Evolutionary conservation across 2,113 vertebrate genomes (phyloP).

Genomic region (Eubucco bourcierii): DNA sequence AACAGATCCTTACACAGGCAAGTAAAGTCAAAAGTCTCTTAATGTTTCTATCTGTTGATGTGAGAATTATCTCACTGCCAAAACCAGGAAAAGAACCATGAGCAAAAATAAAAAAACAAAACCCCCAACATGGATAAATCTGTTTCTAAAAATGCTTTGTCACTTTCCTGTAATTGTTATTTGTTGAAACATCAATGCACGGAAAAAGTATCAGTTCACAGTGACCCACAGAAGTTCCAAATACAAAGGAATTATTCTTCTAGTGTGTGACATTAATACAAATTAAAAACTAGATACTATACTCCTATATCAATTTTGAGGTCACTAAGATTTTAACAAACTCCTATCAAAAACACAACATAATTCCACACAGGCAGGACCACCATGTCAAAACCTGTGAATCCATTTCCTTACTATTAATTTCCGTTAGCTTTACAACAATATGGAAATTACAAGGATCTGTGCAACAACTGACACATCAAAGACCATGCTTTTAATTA

Average conservation of each 20-base stretch:
- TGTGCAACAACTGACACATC: not conserved
- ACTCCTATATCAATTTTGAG: not conserved
- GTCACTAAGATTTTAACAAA: not conserved
- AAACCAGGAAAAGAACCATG: not conserved
- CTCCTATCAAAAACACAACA: not conserved
- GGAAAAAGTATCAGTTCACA: not conserved
- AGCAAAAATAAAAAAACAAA: not conserved
- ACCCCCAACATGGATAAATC: not conserved
- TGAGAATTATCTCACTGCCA: not conserved
- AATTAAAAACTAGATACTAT: not conserved
- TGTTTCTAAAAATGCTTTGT: not conserved
- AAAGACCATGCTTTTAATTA: not conserved
- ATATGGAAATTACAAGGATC: accelerated
- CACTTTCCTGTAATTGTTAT: not conserved
- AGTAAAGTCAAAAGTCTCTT: not conserved
- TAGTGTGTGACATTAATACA: not conserved
- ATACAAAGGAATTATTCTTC: not conserved
- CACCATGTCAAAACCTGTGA: not conserved
- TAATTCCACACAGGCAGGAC: not conserved
- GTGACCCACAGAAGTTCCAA: not conserved
- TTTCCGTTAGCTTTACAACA: not conserved
- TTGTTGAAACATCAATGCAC: not conserved
- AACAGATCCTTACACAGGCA: not conserved
- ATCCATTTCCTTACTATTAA: not conserved
- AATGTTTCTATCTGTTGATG: not conserved